A percentile compares a stretch with the other conserved stretches of the same genome.
Conservation (phyloP, 2,888 invertebrate genomes). For the Atherix ibis region DNA sequence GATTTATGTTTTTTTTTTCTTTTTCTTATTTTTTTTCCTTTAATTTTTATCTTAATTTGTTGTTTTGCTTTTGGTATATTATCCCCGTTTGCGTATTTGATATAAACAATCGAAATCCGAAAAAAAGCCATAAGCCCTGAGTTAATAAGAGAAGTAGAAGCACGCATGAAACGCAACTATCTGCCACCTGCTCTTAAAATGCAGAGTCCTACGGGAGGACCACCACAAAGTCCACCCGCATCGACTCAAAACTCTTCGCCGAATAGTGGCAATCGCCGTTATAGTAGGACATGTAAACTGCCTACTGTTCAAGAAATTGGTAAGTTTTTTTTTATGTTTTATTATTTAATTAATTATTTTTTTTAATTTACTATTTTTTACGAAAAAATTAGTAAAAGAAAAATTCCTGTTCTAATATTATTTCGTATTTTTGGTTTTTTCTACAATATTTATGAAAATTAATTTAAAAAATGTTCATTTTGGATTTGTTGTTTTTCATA, state of each 20-base stretch:
- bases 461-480: too few relatives aligned
- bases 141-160: conserved; percentile 76
- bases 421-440: too few relatives aligned
- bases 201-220: conserved; percentile 34
- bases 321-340: conserved; percentile 33
- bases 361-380: conserved; percentile 6
- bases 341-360: conserved; percentile 11
- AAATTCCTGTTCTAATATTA: too few relatives aligned
- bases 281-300: conserved; percentile 27
- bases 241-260: conserved; percentile 8
- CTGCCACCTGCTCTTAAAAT: conserved; percentile 50
- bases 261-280: conserved; percentile 17
- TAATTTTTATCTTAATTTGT: too few relatives aligned
- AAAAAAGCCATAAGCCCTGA: conserved; percentile 70
- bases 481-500: too few relatives aligned
- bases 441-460: too few relatives aligned
- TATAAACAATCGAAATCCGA: too few relatives aligned
- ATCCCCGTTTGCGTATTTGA: too few relatives aligned
- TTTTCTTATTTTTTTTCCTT: too few relatives aligned
- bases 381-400: not conserved
- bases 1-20: too few relatives aligned
- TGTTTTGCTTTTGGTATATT: too few relatives aligned
- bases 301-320: conserved; percentile 67
- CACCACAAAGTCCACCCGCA: conserved; percentile 24
- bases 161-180: conserved; percentile 69